phyloP scores from a whole-genome alignment of 2,797 vertebrate species.

The Poeciliopsis infans region DNA sequence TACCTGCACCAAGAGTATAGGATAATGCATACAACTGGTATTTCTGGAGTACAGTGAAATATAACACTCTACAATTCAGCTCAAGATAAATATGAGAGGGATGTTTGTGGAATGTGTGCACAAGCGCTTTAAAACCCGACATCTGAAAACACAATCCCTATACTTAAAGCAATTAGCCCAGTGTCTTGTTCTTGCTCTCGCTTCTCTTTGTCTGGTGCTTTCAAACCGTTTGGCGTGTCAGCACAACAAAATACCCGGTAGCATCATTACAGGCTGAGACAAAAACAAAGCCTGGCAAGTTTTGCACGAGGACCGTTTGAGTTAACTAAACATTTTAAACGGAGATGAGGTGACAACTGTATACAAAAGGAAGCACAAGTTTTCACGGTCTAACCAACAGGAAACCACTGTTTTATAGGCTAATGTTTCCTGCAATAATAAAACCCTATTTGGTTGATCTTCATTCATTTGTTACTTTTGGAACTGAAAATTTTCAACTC shows the following conservation, averaged over 20 bases:
- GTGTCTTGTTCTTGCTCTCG: conserved; percentile 28
- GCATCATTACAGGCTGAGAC: conserved; percentile 34
- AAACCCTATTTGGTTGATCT: neutral
- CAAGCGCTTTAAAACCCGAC: conserved; percentile 47
- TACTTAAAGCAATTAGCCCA: conserved; percentile 56
- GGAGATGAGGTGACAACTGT: neutral
- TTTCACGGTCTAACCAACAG: neutral
- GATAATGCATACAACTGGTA: conserved; percentile 1
- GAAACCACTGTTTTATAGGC: neutral
- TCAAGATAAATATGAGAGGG: conserved; percentile 36
- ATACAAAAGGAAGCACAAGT: conserved; percentile 16
- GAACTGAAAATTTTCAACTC: neutral
- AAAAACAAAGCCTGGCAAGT: conserved; percentile 24
- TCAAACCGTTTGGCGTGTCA: conserved; percentile 12
- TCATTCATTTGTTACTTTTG: neutral
- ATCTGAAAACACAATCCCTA: conserved; percentile 44
- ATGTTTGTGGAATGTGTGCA: neutral
- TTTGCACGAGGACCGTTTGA: conserved; percentile 28
- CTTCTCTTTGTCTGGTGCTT: conserved; percentile 34
- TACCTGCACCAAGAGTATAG: neutral
- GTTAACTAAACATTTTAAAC: conserved; percentile 17
- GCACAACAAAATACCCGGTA: conserved; percentile 35
- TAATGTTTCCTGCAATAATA: neutral
- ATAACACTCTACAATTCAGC: conserved; percentile 27
- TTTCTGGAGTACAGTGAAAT: conserved; percentile 15